Evolutionary conservation across 2,797 vertebrate genomes (phyloP), one percentile per base, ranked within the genome.

Genomic region (Sebastes elongatus): DNA sequence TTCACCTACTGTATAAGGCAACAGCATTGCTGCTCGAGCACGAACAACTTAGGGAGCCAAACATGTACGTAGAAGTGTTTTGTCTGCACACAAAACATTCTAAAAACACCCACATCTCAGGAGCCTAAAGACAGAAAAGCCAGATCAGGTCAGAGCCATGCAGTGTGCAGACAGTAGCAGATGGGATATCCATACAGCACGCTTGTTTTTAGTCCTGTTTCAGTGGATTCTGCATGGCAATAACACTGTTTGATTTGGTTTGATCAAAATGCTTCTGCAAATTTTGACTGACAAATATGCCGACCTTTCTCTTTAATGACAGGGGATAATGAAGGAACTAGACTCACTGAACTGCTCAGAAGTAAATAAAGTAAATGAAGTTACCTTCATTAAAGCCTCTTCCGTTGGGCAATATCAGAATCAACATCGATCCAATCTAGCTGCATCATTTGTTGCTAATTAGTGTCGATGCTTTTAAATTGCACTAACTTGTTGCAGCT

Each of bases 401-500:
- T 25, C 33, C 30, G 62, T 30, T 27, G n/a, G 28, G 5, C 64
- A 55, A 27, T 4, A 22, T 53, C 25, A 42, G n/a, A 80, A 8
- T 9, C 10, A 78, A 10, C 25, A 16, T 42, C 38, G 9, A 9
- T 65, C 25, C 57, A 38, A 75, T 70, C 38, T 35, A 27, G 42
- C 10, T 23, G 62, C 71, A 61, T 62, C 74, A 27, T 73, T 82
- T 65, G 52, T 9, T 35, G 62, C 67, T 80, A 82, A 85, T 88
- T 80, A 71, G 56, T 23, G 53, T 61, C 69, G 69, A 78, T 70
- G 63, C 23, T 68, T 55, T 32, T 66, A 32, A 84, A 80, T 11
- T 59, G 35, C 74, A 22, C 38, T 6, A n/a, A 60, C 49, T 32
- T 72, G 30, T 3, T 23, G 25, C 32, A 79, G 7, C 35, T 22